These are phyloP conservation scores for Eurytemora carolleeae DNA, from an alignment of 1,140 invertebrate genomes.

Conservation along the genomic window DNA sequence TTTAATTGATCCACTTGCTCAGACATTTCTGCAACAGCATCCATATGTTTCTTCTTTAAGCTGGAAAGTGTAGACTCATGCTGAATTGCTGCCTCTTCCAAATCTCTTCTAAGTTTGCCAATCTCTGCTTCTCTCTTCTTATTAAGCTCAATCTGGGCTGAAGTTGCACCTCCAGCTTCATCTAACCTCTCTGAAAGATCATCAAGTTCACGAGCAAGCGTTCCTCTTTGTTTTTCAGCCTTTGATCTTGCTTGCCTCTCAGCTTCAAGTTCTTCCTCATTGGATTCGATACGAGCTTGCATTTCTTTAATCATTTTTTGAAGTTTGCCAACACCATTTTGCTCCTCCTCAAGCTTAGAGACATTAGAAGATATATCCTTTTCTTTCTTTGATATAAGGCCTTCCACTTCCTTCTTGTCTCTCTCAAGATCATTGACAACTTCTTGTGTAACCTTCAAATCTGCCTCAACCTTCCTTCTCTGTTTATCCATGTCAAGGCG, in stretches of 20 bases:
- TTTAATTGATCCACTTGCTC: constrained; percentile 98
- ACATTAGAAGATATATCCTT: constrained; percentile 66
- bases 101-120: constrained; percentile 87
- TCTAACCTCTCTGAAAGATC: constrained; percentile 91
- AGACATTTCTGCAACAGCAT: constrained; percentile 90
- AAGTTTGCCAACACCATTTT: constrained; percentile 76
- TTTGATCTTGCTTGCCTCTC: constrained; percentile 89
- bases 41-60: constrained; percentile 97
- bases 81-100: constrained; percentile 95
- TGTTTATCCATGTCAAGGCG: constrained; percentile 91
- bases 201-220: constrained; percentile 80
- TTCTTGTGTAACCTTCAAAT: constrained; percentile 94
- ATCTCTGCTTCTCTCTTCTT: constrained; percentile 98
- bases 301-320: constrained; percentile 93
- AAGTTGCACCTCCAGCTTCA: constrained; percentile 95
- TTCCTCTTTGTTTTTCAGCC: constrained; percentile 36
- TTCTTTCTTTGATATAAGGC: constrained; percentile 84
- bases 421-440: constrained; percentile 30
- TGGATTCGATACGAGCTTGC: constrained; percentile 70
- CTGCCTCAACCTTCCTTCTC: constrained; percentile 88
- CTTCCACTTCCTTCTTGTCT: constrained; percentile 38
- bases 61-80: constrained; percentile 85
- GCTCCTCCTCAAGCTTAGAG: constrained; percentile 94
- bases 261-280: constrained; percentile 93
- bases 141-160: constrained; percentile 95